phyloP scores from a whole-genome alignment of 1,140 invertebrate species.

The Probaryconus sp. region DNA sequence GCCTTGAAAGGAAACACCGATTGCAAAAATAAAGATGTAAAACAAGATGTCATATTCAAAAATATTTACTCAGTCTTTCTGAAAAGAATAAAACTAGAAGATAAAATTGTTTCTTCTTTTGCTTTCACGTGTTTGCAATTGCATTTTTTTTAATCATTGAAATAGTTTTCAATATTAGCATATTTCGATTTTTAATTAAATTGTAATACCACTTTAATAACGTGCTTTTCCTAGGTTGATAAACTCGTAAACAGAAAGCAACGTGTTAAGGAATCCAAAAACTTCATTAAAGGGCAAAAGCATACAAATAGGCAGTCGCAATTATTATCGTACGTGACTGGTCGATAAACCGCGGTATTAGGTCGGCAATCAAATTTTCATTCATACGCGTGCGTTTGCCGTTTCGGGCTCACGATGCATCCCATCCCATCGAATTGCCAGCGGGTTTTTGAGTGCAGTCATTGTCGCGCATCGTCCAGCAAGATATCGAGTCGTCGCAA shows the following conservation, averaged over 20 bases:
- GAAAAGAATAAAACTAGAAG: too few species aligned
- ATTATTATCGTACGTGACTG: conserved; percentile 42
- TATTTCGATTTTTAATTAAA: too few species aligned
- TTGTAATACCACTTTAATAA: too few species aligned
- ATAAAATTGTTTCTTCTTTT: too few species aligned
- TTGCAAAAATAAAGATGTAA: too few species aligned
- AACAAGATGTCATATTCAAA: background rate
- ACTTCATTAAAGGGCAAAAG: conserved; percentile 44
- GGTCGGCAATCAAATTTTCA: conserved; percentile 55
- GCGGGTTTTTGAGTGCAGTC: conserved; percentile 40
- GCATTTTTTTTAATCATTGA: too few species aligned
- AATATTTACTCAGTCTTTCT: too few species aligned
- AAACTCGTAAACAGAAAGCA: conserved; percentile 14
- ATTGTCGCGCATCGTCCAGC: conserved; percentile 50
- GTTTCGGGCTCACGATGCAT: conserved; percentile 16
- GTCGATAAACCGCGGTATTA: conserved; percentile 44
- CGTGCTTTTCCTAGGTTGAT: background rate
- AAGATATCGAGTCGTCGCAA: conserved; percentile 54
- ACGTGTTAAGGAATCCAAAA: conserved; percentile 38
- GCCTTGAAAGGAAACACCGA: background rate
- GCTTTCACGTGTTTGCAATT: too few species aligned
- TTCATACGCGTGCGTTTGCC: conserved; percentile 38
- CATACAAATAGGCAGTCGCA: conserved; percentile 11
- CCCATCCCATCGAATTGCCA: conserved; percentile 21
- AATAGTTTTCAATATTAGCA: too few species aligned